phyloP scores from a whole-genome alignment of 2,797 vertebrate genomes.

The Mormyrops attenuatus region DNA sequence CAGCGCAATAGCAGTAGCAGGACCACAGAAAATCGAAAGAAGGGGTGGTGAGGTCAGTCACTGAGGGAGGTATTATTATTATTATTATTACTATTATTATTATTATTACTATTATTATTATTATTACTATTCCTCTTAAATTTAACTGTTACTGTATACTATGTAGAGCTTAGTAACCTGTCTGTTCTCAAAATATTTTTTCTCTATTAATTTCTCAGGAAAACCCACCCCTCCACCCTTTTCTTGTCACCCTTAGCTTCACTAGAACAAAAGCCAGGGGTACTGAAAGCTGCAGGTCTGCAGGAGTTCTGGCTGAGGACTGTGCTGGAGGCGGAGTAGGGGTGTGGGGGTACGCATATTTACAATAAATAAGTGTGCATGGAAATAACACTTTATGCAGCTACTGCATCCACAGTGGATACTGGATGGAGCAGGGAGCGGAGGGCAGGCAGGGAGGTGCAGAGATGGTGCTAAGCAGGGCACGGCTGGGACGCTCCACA shows the following conservation, averaged over 20 bases:
- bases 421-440: background rate
- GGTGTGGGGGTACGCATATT: background rate
- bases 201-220: background rate
- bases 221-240: background rate
- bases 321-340: background rate
- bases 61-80: background rate
- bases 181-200: background rate
- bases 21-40: too few species aligned
- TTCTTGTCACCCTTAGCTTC: background rate
- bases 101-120: background rate
- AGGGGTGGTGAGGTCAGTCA: too few species aligned
- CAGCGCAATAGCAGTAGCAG: too few species aligned
- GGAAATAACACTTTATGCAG: background rate
- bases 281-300: background rate
- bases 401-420: background rate
- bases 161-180: background rate
- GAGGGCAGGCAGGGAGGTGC: background rate
- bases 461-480: background rate
- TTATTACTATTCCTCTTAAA: background rate
- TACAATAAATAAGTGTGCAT: background rate
- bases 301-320: background rate
- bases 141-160: background rate
- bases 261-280: background rate
- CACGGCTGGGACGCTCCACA: background rate
- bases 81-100: too few species aligned